A percentile compares a stretch with the other conserved stretches of the same genome.
phyloP scores from a whole-genome alignment of 2,113 vertebrate genomes.

The Ia io region DNA sequence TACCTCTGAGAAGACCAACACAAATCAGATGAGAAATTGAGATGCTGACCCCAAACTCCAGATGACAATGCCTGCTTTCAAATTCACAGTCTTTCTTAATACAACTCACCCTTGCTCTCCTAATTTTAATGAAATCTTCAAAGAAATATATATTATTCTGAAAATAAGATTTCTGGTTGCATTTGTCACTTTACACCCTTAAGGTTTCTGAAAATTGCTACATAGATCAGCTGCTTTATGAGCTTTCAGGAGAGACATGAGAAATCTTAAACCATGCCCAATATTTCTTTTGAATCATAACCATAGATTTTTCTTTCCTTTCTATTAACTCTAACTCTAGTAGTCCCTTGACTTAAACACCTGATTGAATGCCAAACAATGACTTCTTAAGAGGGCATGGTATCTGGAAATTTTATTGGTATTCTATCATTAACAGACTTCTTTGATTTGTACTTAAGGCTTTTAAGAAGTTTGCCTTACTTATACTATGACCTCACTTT shows the following conservation, averaged over 20 bases:
- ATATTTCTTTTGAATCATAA: slow-evolving; percentile 36
- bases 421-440: neutral
- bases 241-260: slow-evolving; percentile 25
- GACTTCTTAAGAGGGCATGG: slow-evolving; percentile 13
- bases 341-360: slow-evolving; percentile 33
- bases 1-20: slow-evolving; percentile 32
- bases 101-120: slow-evolving; percentile 32
- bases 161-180: slow-evolving; percentile 63
- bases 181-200: slow-evolving; percentile 46
- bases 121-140: slow-evolving; percentile 70
- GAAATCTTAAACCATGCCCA: slow-evolving; percentile 37
- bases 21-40: slow-evolving; percentile 61
- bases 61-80: slow-evolving; percentile 58
- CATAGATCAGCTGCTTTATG: slow-evolving; percentile 54
- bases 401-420: neutral
- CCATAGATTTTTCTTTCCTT: slow-evolving; percentile 29
- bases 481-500: neutral
- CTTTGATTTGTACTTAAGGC: neutral
- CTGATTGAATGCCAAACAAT: neutral
- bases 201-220: slow-evolving; percentile 60
- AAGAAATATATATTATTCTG: slow-evolving; percentile 54
- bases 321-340: neutral
- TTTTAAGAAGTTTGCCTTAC: neutral
- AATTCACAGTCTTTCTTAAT: slow-evolving; percentile 55
- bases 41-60: slow-evolving; percentile 42